These are phyloP conservation scores for Nyctereutes procyonoides DNA, from an alignment of 2,113 vertebrate genomes.

Conservation along the genomic window DNA sequence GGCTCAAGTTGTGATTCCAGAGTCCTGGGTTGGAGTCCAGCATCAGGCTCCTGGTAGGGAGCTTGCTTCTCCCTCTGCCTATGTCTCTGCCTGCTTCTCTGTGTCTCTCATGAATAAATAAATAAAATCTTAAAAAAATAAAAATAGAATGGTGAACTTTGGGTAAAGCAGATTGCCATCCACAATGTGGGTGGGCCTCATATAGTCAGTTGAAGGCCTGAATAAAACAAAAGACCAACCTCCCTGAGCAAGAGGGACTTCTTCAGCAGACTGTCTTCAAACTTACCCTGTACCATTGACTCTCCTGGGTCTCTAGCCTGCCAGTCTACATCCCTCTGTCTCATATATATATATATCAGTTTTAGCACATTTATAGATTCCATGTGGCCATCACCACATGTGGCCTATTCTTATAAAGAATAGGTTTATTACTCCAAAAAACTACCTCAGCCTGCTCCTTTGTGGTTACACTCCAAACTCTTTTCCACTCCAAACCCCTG, in stretches of 20 bases:
- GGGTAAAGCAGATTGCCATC: background rate
- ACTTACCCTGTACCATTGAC: background rate
- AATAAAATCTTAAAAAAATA: no score
- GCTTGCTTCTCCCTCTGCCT: no score
- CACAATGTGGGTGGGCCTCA: background rate
- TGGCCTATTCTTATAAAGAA: background rate
- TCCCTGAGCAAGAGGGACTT: background rate
- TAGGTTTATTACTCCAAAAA: background rate
- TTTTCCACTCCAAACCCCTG: background rate
- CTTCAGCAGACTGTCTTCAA: background rate
- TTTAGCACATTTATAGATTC: background rate
- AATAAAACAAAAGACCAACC: background rate
- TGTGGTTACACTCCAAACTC: background rate
- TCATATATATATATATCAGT: background rate
- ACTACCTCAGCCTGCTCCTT: background rate
- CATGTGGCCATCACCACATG: background rate
- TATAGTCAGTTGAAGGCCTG: background rate
- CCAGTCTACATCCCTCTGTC: background rate
- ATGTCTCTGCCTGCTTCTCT: no score
- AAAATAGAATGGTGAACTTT: background rate
- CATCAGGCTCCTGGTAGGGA: no score
- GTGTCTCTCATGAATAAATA: no score
- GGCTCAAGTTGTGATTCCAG: no score
- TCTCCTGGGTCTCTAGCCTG: background rate
- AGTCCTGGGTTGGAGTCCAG: no score